phyloP scores from a whole-genome alignment of 1,140 invertebrate genomes.

The Eulimnadia texana region DNA sequence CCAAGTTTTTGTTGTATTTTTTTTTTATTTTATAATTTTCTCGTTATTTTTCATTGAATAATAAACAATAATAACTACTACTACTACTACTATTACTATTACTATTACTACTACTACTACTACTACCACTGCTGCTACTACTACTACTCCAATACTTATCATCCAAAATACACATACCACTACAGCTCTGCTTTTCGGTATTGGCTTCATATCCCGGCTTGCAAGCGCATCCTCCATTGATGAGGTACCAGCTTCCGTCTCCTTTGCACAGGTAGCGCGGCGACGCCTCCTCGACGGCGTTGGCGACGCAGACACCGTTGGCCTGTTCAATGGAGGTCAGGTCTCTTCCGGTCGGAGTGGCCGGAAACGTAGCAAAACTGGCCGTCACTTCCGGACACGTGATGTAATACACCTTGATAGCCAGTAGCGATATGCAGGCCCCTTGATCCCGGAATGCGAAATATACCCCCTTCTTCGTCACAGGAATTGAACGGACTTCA shows the following conservation, averaged over 20 bases:
- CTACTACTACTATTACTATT: too few species aligned
- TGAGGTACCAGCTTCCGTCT: slow-evolving; percentile 81
- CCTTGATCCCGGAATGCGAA: slow-evolving; percentile 94
- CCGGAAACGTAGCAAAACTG: slow-evolving; percentile 85
- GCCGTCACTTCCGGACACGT: slow-evolving; percentile 83
- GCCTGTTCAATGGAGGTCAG: slow-evolving; percentile 82
- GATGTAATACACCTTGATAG: slow-evolving; percentile 83
- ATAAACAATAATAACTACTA: too few species aligned
- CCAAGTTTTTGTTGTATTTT: too few species aligned
- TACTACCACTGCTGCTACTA: too few species aligned
- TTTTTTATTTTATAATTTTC: too few species aligned
- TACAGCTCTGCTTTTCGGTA: slow-evolving; percentile 60
- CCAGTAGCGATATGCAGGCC: slow-evolving; percentile 86
- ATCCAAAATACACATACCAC: slow-evolving; percentile 29
- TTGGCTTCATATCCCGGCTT: slow-evolving; percentile 81
- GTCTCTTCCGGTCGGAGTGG: slow-evolving; percentile 81
- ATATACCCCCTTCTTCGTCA: slow-evolving; percentile 89
- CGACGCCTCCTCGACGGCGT: slow-evolving; percentile 50
- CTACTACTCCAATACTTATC: too few species aligned
- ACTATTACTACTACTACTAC: too few species aligned
- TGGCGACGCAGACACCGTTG: slow-evolving; percentile 70
- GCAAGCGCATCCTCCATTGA: slow-evolving; percentile 81
- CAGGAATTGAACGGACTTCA: slow-evolving; percentile 81
- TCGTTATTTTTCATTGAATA: too few species aligned
- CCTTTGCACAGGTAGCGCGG: slow-evolving; percentile 86